Percentiles rank a stretch among this genome's conserved stretches.
Conservation (phyloP, 2,888 invertebrate genomes). For the Morpho helenor region DNA sequence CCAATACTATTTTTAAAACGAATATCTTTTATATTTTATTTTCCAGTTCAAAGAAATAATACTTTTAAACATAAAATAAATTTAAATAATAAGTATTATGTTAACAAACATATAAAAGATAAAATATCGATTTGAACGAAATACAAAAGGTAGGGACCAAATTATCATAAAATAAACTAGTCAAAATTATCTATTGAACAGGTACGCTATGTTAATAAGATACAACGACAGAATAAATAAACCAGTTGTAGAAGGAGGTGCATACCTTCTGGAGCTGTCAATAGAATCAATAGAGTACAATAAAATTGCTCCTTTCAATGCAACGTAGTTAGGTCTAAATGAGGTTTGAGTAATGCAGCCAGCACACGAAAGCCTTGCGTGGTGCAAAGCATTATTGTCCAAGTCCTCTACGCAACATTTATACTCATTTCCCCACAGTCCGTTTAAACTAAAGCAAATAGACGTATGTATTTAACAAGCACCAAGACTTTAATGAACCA, state of each 20-base stretch:
- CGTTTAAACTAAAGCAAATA: constrained; percentile 28
- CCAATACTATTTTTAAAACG: too few relatives aligned
- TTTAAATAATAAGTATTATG: neutral
- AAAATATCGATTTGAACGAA: neutral
- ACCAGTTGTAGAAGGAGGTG: constrained; percentile 50
- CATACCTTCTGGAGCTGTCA: constrained; percentile 57
- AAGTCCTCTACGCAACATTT: constrained; percentile 29
- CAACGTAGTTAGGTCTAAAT: constrained; percentile 72
- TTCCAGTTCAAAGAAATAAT: neutral
- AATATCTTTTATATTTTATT: too few relatives aligned
- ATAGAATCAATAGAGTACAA: constrained; percentile 74
- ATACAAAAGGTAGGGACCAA: too few relatives aligned
- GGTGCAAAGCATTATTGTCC: constrained; percentile 45
- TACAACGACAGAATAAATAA: constrained; percentile 54
- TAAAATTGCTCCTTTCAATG: constrained; percentile 73
- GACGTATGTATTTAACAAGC: constrained; percentile 15
- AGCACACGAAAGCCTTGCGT: constrained; percentile 68
- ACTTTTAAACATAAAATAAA: neutral
- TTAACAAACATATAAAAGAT: neutral
- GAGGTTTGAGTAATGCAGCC: constrained; percentile 74
- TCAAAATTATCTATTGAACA: constrained; percentile 18
- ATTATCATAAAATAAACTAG: too few relatives aligned
- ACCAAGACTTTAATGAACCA: constrained; percentile 14
- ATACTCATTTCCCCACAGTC: constrained; percentile 28
- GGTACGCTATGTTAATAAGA: constrained; percentile 46